Evolutionary conservation across 2,113 vertebrate genomes (phyloP).

Genomic region (Podarcis raffonei): DNA sequence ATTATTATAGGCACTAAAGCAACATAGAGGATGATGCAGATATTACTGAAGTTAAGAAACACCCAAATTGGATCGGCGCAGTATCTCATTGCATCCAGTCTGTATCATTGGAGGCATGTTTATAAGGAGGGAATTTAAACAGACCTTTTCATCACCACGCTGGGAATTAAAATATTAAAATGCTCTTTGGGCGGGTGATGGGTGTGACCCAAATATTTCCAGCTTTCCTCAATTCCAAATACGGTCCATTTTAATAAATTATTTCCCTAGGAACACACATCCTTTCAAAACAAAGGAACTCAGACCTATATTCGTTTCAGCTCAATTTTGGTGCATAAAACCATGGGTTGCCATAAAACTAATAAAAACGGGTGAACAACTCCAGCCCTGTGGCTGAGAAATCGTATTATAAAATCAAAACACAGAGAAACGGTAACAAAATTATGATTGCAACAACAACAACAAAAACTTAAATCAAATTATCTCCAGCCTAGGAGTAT

Average conservation of each 20-base stretch:
- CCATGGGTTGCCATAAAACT: not conserved
- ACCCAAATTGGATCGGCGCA: fast-evolving
- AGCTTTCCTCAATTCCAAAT: not conserved
- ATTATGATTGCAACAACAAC: not conserved
- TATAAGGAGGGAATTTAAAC: not conserved
- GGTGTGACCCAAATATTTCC: not conserved
- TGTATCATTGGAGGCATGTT: not conserved
- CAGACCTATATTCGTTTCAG: not conserved
- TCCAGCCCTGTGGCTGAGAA: not conserved
- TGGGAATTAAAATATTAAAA: not conserved
- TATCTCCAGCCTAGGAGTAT: not conserved
- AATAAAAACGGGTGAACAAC: not conserved
- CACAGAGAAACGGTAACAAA: not conserved
- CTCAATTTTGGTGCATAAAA: not conserved
- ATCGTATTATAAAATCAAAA: not conserved
- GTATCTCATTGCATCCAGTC: not conserved
- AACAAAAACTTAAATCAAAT: not conserved
- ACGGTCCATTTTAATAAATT: not conserved
- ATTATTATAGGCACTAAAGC: not conserved
- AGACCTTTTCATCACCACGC: not conserved
- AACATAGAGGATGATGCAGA: not conserved
- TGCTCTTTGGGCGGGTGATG: not conserved
- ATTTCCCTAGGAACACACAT: not conserved
- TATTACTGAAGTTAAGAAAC: not conserved
- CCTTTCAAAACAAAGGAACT: not conserved